Conservation (phyloP, 2,797 vertebrate genomes). For the Phoebastria nigripes region DNA sequence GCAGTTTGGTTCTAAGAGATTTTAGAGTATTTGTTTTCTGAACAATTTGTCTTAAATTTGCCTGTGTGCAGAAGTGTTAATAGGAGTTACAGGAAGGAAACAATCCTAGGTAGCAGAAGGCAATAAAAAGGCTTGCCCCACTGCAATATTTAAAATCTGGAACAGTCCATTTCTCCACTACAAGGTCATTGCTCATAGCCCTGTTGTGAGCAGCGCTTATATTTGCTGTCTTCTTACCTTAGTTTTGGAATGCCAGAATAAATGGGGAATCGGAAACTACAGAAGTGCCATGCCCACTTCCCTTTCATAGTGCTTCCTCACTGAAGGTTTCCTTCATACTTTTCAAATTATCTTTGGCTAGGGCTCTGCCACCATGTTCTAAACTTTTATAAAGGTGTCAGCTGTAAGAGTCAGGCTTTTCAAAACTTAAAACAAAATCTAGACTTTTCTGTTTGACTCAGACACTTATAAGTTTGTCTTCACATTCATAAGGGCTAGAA, state of each 20-base stretch:
- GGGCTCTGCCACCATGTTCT: neutral
- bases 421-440: neutral
- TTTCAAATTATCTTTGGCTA: neutral
- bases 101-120: neutral
- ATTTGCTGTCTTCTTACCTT: neutral
- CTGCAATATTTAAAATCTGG: neutral
- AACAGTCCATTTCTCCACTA: neutral
- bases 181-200: neutral
- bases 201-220: neutral
- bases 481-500: neutral
- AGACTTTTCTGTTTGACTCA: neutral
- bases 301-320: neutral
- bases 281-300: neutral
- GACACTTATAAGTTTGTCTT: neutral
- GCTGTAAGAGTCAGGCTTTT: neutral
- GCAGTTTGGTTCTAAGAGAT: neutral
- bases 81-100: neutral
- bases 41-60: neutral
- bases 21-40: neutral
- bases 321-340: neutral
- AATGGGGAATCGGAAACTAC: neutral
- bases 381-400: neutral
- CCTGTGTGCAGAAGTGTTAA: neutral
- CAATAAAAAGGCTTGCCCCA: neutral
- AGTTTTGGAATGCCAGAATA: neutral